Base-by-base conservation (phyloP, 2,113 vertebrate genomes). In the Mola mola region DNA sequence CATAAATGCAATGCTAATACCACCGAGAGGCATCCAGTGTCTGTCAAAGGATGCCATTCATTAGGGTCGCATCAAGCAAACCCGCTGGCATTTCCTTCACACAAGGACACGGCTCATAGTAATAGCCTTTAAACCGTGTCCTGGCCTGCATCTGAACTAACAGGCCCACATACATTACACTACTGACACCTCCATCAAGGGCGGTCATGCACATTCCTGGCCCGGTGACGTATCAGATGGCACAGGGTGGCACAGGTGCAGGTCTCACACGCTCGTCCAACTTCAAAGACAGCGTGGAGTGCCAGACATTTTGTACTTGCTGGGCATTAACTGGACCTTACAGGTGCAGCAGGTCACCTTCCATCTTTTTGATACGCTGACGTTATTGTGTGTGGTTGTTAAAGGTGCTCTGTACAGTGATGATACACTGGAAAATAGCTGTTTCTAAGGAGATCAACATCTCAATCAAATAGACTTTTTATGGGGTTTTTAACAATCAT, bases 11-110 rank as follows among this genome's bases (percentile, higher is more conserved):
- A 33, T 8, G 26, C 20, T 71, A 68, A 71, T 72, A 65, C 80
- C n/a, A n/a, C n/a, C n/a, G n/a, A 65, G 43, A 60, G 58, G 41
- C 31, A 33, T 36, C 38, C 53, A 60, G 59, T 42, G 37, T 57
- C 58, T 13, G 50, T 68, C 49, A 61, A 31, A 65, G 62, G 60
- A 73, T 31, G 26, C 24, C 58, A 64, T 85, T 89, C 55, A 82
- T 83, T 69, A 62, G 51, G 22, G 21, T 26, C 48, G 16, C 46
- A 24, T 71, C 19, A 36, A 46, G 66, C 3, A 48, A 61, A 36
- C 43, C 60, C 66, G 28, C 47, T 60, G 60, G 57, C 44, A 77
- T 75, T 70, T 72, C 49, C 55, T 37, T 36, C 48, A n/a, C 22
- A 31, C 48, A 61, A 56, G 4, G 44, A 69, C 67, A 24, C 26